phyloP scores from a whole-genome alignment of 2,888 invertebrate species.

The Archips xylosteana region DNA sequence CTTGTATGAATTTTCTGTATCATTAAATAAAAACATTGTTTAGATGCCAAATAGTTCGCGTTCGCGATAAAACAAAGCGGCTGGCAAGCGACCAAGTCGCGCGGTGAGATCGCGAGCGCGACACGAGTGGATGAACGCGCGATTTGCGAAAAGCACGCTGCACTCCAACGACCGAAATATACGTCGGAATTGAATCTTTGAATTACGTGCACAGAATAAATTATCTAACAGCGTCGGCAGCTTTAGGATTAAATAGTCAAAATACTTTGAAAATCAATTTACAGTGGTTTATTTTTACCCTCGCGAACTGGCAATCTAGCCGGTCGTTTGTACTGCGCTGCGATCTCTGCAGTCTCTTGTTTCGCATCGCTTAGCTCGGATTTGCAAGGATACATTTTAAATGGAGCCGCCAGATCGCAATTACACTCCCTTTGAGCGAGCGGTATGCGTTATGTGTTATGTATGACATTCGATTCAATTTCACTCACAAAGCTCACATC shows the following conservation, averaged over 20 bases:
- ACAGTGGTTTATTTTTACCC: not conserved
- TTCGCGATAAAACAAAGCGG: conserved; percentile 79
- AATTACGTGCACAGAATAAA: conserved; percentile 5
- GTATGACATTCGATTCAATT: conserved; percentile 83
- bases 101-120: conserved; percentile 54
- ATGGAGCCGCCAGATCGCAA: conserved; percentile 80
- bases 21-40: conserved; percentile 81
- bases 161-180: conserved; percentile 31
- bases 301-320: not conserved
- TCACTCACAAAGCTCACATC: conserved; percentile 76
- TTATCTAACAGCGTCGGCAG: conserved; percentile 3
- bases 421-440: conserved; percentile 82
- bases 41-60: conserved; percentile 80
- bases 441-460: conserved; percentile 78
- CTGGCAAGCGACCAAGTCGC: conserved; percentile 81
- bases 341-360: conserved; percentile 40
- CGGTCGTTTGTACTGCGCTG: conserved; percentile 49
- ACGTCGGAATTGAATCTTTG: conserved; percentile 15
- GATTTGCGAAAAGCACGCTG: conserved; percentile 67
- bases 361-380: conserved; percentile 66
- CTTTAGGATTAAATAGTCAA: not conserved
- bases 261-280: not conserved
- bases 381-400: conserved; percentile 81
- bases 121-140: conserved; percentile 76
- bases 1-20: conserved; percentile 74